These are phyloP conservation scores for western clawed frog (Xenopus tropicalis) DNA, from an alignment of 2,113 vertebrate species.

Conservation along the genomic window UCB_Xtro_10.0 CM004449.2:109275501-109276000, in stretches of 20 bases:
- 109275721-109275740: neutral
- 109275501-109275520: constrained; percentile 39
- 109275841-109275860: neutral
- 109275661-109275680: neutral
- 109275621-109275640: neutral
- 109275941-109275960: neutral
- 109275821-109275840: too few species aligned
- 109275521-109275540: neutral
- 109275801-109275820: neutral
- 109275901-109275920: neutral
- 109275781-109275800: neutral
- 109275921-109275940: neutral
- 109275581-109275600: neutral
- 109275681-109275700: neutral
- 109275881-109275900: neutral
- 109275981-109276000: neutral
- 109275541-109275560: neutral
- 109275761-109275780: neutral
- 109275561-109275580: neutral
- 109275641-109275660: too few species aligned
- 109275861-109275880: neutral
- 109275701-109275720: neutral
- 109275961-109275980: neutral
- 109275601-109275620: neutral
- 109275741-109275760: neutral